Conservation (phyloP, 64 coral and sea anemone genomes). For the Cladopsammia gracilis region DNA sequence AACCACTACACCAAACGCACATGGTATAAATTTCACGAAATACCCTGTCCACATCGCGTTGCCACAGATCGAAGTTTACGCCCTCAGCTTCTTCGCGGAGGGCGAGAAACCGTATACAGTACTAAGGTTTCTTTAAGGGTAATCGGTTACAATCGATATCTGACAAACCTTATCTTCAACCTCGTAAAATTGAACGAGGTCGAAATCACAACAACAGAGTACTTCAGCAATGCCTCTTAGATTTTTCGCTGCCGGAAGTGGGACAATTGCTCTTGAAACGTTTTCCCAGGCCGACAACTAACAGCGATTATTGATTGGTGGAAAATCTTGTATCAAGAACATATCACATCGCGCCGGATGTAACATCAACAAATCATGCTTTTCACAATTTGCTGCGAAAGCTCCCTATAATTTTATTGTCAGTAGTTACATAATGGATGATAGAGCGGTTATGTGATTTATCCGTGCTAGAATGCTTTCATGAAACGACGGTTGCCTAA, state of each 20-base stretch:
- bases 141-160: neutral
- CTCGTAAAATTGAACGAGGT: neutral
- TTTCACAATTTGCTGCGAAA: neutral
- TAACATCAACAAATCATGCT: neutral
- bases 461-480: neutral
- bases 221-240: neutral
- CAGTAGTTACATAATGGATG: neutral
- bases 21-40: neutral
- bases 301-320: neutral
- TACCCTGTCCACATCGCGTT: neutral
- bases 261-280: neutral
- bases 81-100: neutral
- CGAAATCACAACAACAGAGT: too few relatives aligned
- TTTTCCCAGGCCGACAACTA: neutral
- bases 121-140: neutral
- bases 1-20: neutral
- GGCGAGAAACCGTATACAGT: neutral
- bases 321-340: neutral
- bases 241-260: constrained; percentile 5
- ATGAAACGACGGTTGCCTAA: neutral
- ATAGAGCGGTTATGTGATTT: neutral
- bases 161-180: neutral
- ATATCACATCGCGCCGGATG: neutral
- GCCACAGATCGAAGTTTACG: neutral
- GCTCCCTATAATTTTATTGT: too few relatives aligned